Percentiles rank a stretch among this genome's conserved stretches.
phyloP scores from a whole-genome alignment of 2,113 vertebrate species.

The Halcyon malimbica region DNA sequence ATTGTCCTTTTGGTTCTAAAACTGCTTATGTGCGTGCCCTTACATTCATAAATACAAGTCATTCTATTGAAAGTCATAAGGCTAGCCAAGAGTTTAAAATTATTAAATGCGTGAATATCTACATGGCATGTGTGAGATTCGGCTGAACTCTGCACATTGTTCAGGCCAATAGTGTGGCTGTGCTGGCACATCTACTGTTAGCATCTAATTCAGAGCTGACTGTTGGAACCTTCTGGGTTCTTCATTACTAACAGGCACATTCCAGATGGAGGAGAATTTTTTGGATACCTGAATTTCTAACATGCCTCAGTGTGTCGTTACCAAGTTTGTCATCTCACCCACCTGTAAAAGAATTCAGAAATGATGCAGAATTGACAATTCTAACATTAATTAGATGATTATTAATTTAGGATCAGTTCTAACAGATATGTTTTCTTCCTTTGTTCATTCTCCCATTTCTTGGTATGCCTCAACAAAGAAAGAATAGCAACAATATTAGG shows the following conservation, averaged over 20 bases:
- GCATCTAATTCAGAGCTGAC: background rate
- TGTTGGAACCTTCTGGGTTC: background rate
- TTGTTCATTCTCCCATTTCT: background rate
- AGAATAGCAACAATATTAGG: background rate
- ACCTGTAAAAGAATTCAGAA: background rate
- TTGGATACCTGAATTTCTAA: background rate
- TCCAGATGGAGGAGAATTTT: background rate
- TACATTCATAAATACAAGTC: background rate
- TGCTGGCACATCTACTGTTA: background rate
- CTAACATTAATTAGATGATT: background rate
- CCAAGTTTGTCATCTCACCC: background rate
- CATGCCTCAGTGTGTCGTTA: background rate
- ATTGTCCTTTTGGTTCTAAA: background rate
- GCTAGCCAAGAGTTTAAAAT: background rate
- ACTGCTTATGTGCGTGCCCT: background rate
- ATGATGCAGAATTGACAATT: background rate
- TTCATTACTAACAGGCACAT: background rate
- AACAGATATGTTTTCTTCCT: background rate
- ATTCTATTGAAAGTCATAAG: background rate
- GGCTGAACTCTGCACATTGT: background rate
- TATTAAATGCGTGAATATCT: background rate
- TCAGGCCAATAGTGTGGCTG: background rate
- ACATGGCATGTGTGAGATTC: background rate
- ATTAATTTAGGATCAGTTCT: background rate
- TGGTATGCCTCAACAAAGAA: background rate